Evolutionary conservation across 2,113 vertebrate species (phyloP).

Genomic region (Nibea albiflora): DNA sequence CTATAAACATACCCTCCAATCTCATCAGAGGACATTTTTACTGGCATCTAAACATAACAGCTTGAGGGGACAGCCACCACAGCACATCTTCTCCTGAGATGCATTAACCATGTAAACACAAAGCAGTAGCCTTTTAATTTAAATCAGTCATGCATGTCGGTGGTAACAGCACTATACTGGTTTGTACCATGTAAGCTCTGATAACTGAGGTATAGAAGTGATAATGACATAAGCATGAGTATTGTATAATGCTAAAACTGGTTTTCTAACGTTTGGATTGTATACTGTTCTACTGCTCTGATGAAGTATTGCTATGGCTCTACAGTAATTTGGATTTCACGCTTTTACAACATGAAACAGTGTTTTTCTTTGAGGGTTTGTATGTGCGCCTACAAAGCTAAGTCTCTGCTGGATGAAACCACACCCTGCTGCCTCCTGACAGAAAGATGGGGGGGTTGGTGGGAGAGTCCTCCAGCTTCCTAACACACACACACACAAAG

Average conservation of each 20-base stretch:
- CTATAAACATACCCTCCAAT: conserved; percentile 21
- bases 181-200: not conserved
- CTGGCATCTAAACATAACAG: conserved; percentile 22
- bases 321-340: not conserved
- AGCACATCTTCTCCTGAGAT: not conserved
- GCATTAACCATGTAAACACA: conserved; percentile 27
- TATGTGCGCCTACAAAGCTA: conserved; percentile 36
- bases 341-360: not conserved
- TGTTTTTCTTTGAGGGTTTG: conserved; percentile 19
- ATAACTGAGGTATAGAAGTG: not conserved
- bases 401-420: conserved; percentile 54
- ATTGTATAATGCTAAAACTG: not conserved
- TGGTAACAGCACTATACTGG: not conserved
- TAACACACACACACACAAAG: not conserved
- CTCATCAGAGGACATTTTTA: conserved; percentile 35
- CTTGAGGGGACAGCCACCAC: conserved; percentile 14
- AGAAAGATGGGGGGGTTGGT: conserved; percentile 19
- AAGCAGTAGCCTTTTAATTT: conserved; percentile 44
- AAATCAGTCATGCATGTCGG: conserved; percentile 27
- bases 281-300: not conserved
- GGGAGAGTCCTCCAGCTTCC: conserved; percentile 43
- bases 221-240: not conserved
- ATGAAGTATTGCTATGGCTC: not conserved
- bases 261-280: not conserved
- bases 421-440: conserved; percentile 73